Percentiles rank a stretch among this genome's conserved stretches.
These are phyloP conservation scores for Trochalopteron elliotii DNA, from an alignment of 2,113 vertebrate species.

Conservation along the genomic window DNA sequence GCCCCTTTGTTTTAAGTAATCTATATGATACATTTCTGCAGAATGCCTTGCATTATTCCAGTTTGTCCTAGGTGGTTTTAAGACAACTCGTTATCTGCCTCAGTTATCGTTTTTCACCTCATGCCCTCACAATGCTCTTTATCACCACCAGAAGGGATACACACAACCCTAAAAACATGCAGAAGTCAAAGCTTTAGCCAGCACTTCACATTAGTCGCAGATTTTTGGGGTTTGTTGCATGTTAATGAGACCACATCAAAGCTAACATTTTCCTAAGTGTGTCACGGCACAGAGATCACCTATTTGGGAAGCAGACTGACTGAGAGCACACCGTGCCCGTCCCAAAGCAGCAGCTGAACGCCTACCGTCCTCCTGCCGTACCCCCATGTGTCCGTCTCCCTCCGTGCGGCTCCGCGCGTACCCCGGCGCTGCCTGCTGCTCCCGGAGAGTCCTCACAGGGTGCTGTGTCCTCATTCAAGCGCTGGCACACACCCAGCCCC, in stretches of 20 bases:
- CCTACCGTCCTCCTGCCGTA: background rate
- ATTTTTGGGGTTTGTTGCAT: background rate
- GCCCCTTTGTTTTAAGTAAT: background rate
- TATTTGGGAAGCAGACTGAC: background rate
- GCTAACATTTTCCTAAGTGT: background rate
- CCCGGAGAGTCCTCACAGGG: background rate
- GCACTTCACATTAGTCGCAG: background rate
- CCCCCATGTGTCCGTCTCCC: background rate
- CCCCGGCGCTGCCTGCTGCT: background rate
- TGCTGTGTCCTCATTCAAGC: background rate
- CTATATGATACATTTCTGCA: background rate
- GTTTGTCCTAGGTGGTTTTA: background rate
- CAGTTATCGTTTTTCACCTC: background rate
- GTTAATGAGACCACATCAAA: background rate
- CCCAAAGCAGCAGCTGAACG: fast-evolving
- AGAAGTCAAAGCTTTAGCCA: background rate
- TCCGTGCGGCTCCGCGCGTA: fast-evolving
- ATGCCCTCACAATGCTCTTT: background rate
- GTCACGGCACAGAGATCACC: background rate
- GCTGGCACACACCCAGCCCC: background rate
- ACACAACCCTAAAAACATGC: background rate
- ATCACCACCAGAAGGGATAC: background rate
- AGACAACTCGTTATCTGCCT: background rate
- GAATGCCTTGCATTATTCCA: background rate
- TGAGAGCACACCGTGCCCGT: background rate